phyloP scores from a whole-genome alignment of 1,140 invertebrate species.

The Caenorhabditis brenneri region DNA sequence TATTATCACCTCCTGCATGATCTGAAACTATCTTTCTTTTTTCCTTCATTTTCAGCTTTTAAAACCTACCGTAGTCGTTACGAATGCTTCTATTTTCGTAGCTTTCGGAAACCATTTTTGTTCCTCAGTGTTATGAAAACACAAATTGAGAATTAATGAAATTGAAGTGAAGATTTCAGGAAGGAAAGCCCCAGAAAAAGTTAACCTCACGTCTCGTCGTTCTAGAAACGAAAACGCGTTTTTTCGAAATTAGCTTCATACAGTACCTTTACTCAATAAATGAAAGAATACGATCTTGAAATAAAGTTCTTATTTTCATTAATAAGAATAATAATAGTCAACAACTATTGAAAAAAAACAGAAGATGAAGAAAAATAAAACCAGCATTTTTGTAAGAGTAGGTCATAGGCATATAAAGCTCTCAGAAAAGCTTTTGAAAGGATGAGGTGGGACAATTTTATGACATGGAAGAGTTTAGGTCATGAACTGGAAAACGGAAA shows the following conservation, averaged over 20 bases:
- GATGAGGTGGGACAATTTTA: not conserved
- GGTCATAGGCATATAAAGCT: not conserved
- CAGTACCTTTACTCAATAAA: too few relatives aligned
- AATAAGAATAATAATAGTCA: not conserved
- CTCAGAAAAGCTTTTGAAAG: not conserved
- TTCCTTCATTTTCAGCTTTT: not conserved
- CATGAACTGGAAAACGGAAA: not conserved
- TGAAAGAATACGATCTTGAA: too few relatives aligned
- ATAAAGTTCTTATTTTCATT: too few relatives aligned
- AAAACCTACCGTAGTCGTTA: not conserved
- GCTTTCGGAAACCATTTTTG: not conserved
- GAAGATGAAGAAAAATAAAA: not conserved
- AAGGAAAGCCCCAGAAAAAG: too few relatives aligned
- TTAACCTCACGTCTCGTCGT: too few relatives aligned
- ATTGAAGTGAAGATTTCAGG: too few relatives aligned
- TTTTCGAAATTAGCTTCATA: too few relatives aligned
- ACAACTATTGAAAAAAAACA: not conserved
- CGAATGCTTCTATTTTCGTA: not conserved
- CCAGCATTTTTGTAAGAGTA: constrained; percentile 15
- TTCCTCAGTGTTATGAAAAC: not conserved
- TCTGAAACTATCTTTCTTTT: not conserved
- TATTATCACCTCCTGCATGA: not conserved
- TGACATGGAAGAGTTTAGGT: not conserved
- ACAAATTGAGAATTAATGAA: too few relatives aligned
- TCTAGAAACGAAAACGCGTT: not conserved